phyloP scores from a whole-genome alignment of 2,888 invertebrate genomes.

The Drosophila neotestacea region DNA sequence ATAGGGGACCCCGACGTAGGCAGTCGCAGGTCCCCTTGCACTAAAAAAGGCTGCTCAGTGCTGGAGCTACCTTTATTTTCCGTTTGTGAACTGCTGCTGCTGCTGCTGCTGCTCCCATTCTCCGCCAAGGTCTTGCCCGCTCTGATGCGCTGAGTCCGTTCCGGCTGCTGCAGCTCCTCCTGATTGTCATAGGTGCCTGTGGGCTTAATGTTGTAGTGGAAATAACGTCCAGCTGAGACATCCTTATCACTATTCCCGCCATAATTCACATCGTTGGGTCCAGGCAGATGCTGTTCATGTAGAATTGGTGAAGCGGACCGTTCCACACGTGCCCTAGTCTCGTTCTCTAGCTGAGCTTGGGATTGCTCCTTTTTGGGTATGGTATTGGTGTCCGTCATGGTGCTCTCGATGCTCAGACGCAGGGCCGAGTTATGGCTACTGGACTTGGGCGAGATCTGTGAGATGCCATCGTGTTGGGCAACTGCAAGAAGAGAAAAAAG shows the following conservation, averaged over 20 bases:
- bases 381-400: constrained; percentile 66
- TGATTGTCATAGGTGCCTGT: constrained; percentile 78
- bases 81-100: constrained; percentile 20
- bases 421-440: constrained; percentile 62
- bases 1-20: constrained; percentile 85
- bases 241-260: constrained; percentile 69
- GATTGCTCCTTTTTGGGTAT: constrained; percentile 39
- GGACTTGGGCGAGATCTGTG: constrained; percentile 90
- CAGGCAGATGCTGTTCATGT: constrained; percentile 85
- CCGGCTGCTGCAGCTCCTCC: constrained; percentile 63
- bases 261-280: constrained; percentile 80
- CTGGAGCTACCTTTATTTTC: constrained; percentile 26
- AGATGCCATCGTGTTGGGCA: constrained; percentile 85
- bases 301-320: constrained; percentile 87
- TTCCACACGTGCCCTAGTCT: constrained; percentile 84
- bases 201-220: constrained; percentile 84
- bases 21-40: constrained; percentile 85
- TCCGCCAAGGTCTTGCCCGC: constrained; percentile 77
- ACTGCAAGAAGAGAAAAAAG: constrained; percentile 53
- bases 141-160: constrained; percentile 79
- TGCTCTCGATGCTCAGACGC: constrained; percentile 74
- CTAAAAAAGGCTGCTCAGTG: constrained; percentile 84
- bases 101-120: constrained; percentile 22
- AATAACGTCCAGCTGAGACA: constrained; percentile 82
- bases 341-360: constrained; percentile 76